Evolutionary conservation across 2,888 invertebrate species (phyloP), one percentile per base, ranked within the genome.

Genomic region (Papilio elwesi): DNA sequence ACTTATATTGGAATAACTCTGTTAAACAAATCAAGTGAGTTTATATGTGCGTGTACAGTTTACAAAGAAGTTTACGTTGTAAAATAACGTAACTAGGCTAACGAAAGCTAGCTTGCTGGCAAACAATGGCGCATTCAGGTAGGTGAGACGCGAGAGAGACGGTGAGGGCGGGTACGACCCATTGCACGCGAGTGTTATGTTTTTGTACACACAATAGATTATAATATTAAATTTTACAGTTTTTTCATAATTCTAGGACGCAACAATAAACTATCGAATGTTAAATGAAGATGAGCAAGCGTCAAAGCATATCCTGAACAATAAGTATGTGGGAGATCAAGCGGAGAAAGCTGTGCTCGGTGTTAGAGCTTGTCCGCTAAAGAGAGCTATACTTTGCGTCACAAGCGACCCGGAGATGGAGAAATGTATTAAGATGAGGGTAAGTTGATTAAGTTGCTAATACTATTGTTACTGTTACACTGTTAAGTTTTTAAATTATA

Each of bases 341-440:
- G 94, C 96, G 0, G 94, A 97, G 77, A 94, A 96, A 52, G 94
- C 95, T 0, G 97, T 98, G 76, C 91, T 96, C 74, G 96, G 96
- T 1, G 95, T 98, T 1, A 94, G 97, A 68, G 95, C 96, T 75
- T 99, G 99, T 85, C 98, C 98, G 0, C 96, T 98, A 9, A 94
- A 96, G 63, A 93, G 96, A n/a, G 97, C 98, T 92, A 96, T 96
- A 0, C 87, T 99, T 26, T 99, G 99, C 84, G 97, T 99, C 36
- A 98, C 98, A 0, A 99, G 99, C 0, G 97, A 97, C 72, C 95
- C 96, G 0, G 99, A 99, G 88, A 95, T 97, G 92, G 96, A 96
- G 71, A 99, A 99, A 90, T 99, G 99, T 86, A 93, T 97, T 59
- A 97, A 97, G 89, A 98, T 98, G 98, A 96, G 95, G 94, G 98